phyloP scores from a whole-genome alignment of 2,113 vertebrate genomes.

The Deroptyus accipitrinus region DNA sequence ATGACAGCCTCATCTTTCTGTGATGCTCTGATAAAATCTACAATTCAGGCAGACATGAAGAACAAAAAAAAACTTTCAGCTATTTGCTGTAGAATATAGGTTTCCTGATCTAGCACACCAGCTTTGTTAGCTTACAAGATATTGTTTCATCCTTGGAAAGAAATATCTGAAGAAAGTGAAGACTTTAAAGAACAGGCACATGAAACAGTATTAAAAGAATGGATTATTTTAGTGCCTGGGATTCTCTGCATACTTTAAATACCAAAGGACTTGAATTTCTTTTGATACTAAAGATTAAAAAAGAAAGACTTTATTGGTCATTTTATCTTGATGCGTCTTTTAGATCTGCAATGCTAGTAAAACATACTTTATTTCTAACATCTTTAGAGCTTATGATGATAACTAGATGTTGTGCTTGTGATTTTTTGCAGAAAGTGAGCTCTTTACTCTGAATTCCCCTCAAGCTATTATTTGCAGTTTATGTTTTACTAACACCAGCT shows the following conservation, averaged over 20 bases:
- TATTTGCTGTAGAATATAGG: background rate
- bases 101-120: background rate
- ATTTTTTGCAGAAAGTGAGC: background rate
- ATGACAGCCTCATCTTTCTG: background rate
- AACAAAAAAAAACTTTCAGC: background rate
- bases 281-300: background rate
- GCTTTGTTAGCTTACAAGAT: background rate
- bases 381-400: background rate
- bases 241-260: background rate
- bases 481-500: background rate
- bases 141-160: background rate
- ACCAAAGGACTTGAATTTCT: background rate
- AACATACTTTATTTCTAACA: background rate
- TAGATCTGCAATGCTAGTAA: background rate
- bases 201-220: background rate
- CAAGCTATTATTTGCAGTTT: background rate
- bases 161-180: background rate
- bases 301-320: background rate
- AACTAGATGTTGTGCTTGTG: background rate
- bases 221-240: background rate
- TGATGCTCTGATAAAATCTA: background rate
- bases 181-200: background rate
- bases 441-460: background rate
- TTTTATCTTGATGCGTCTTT: background rate
- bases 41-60: background rate